Base-by-base conservation (phyloP, 2,113 vertebrate species). In the Desmodus rotundus region DNA sequence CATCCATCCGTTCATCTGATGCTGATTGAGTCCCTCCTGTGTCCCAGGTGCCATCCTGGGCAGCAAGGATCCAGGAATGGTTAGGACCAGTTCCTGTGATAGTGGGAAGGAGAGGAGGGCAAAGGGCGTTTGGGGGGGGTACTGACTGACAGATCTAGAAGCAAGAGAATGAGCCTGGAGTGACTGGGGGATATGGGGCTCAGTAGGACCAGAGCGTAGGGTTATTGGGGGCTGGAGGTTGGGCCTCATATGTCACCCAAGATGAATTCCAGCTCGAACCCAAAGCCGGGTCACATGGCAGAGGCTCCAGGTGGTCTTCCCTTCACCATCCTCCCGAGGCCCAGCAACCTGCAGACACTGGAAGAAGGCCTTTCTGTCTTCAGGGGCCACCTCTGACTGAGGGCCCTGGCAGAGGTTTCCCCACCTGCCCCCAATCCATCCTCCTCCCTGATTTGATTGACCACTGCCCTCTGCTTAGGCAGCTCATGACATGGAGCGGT, bases 401-500 rank as follows among this genome's bases (percentile, higher is more conserved):
- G 3, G 31, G 24, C 19, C 36, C 7, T 17, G n/a, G 16, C 4
- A 0, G 24, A 5, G 73, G 31, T 3, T 3, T 43, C 41, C 72
- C 38, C 1, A 0, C 1, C 24, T 33, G 1, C 31, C 10, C 52
- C 50, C 28, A 13, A 13, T 28, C 38, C 20, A 68, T 63, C 14
- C 36, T 7, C 7, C 22, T 47, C 56, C 70, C 26, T 7, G 2
- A 0, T 17, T 14, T 38, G 61, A 45, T 78, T 70, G 20, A 38
- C 72, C 5, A 1, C 16, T 1, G 14, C 45, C 45, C 70, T 86
- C 91, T 45, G 28, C 50, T 50, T 31, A 19, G 58, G 87, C 56
- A 31, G 90, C 92, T 63, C 16, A 36, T 54, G 95, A 94, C 88
- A 56, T 26, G 4, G 81, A 61, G 11, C 52, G 9, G 93, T 87